A percentile compares a stretch with the other conserved stretches of the same genome.
These are phyloP conservation scores for Platynereis dumerilii DNA, from an alignment of 2,888 invertebrate species.

Conservation along the genomic window DNA sequence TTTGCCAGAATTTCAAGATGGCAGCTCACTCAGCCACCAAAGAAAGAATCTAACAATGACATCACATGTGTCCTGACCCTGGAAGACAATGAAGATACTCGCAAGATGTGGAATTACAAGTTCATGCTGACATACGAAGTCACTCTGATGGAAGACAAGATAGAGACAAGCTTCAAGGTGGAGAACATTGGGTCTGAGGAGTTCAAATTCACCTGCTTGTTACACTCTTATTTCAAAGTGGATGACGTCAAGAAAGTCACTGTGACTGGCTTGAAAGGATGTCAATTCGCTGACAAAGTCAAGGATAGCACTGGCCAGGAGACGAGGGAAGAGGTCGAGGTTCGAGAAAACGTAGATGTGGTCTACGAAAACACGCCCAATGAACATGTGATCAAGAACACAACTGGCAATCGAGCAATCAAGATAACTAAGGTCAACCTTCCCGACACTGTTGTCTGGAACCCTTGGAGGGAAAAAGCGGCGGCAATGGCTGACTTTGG, in stretches of 20 bases:
- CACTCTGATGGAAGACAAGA: slow-evolving; percentile 86
- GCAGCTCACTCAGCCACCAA: slow-evolving; percentile 88
- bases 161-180: slow-evolving; percentile 86
- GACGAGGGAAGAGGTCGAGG: slow-evolving; percentile 86
- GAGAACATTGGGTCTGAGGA: slow-evolving; percentile 74
- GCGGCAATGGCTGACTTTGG: slow-evolving; percentile 92
- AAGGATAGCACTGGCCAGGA: slow-evolving; percentile 69
- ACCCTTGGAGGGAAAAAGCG: slow-evolving; percentile 93
- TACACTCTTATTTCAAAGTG: slow-evolving; percentile 96
- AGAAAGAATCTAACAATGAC: slow-evolving; percentile 66
- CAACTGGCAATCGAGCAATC: slow-evolving; percentile 90
- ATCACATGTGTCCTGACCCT: no score
- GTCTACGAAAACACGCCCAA: slow-evolving; percentile 89
- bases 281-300: neutral
- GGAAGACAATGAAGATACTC: slow-evolving; percentile 85
- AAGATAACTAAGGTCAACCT: slow-evolving; percentile 92
- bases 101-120: slow-evolving; percentile 90
- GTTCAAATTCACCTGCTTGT: slow-evolving; percentile 79
- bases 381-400: slow-evolving; percentile 91
- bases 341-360: slow-evolving; percentile 88
- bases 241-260: slow-evolving; percentile 90
- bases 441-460: slow-evolving; percentile 96
- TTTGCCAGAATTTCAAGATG: slow-evolving; percentile 92
- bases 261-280: slow-evolving; percentile 88
- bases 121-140: slow-evolving; percentile 92